Evolutionary conservation across 2,113 vertebrate species (phyloP), one percentile per base, ranked within the genome.

Genomic region (Atherinomorus stipes): DNA sequence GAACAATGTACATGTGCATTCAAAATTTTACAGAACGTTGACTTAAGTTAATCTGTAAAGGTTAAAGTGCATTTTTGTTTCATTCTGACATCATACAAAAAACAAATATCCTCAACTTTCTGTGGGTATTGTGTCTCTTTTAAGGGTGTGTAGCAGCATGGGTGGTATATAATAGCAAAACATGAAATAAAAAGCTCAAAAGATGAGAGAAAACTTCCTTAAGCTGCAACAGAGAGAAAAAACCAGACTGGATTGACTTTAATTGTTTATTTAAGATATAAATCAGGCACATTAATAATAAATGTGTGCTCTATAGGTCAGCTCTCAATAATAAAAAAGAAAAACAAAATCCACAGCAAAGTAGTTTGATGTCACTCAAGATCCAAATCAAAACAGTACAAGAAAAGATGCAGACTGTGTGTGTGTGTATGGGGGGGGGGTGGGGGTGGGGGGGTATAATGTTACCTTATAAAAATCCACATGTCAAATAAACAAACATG

Each of bases 221-320:
- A 22, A 59, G 40, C 18, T 52, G 37, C 42, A 31, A 10, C 5
- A 9, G 5, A 34, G 31, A 34, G 31, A 15, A 51, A 38, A 4
- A 21, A 38, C 2, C 2, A 13, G 9, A 37, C 9, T 54, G 4
- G 16, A 18, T 0, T 66, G 1, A 71, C 51, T 87, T 85, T 34
- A 74, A 64, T 63, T 67, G 71, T 92, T 93, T 90, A 91, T 90
- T 69, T 87, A 81, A 80, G 81, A 86, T 91, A 89, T 87, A 89
- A 85, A 89, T 88, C 86, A 67, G 86, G 84, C 83, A 91, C 87
- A 91, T 74, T 75, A 85, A 74, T 88, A 87, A 5, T 76, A 81
- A 82, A 77, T 64, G 38, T 85, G 77, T 90, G 80, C 81, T 80
- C 76, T 85, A 88, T 71, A 84, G 34, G 60, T 89, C 70, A 85